These are phyloP conservation scores for Electrona antarctica DNA, from an alignment of 2,113 vertebrate species.

Conservation along the genomic window DNA sequence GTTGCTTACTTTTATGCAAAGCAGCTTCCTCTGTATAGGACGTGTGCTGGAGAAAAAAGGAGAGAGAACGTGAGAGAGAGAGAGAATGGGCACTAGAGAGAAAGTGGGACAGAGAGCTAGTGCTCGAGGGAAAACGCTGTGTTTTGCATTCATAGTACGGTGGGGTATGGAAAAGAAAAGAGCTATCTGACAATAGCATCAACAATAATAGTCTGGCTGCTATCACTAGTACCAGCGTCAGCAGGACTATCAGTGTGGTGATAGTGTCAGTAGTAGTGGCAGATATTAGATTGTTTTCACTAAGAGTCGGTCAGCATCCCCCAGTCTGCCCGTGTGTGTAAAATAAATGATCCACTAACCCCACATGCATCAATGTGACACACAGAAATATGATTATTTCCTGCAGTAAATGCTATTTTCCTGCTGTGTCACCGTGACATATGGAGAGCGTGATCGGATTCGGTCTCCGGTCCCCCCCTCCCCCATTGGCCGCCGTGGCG, in stretches of 20 bases:
- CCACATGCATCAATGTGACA: slow-evolving; percentile 27
- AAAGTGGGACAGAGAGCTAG: slow-evolving; percentile 36
- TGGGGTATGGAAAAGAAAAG: slow-evolving; percentile 44
- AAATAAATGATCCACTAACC: slow-evolving; percentile 23
- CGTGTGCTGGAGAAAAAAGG: slow-evolving; percentile 18
- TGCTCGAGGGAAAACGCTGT: slow-evolving; percentile 18
- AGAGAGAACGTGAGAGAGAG: slow-evolving; percentile 14
- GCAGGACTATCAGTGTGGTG: slow-evolving; percentile 20
- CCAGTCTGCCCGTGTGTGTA: slow-evolving; percentile 21
- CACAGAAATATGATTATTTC: slow-evolving; percentile 31
- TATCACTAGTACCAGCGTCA: slow-evolving; percentile 19
- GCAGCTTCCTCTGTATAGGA: slow-evolving; percentile 30
- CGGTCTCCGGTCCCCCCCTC: slow-evolving; percentile 27
- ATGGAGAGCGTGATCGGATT: slow-evolving; percentile 38
- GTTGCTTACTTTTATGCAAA: slow-evolving; percentile 58
- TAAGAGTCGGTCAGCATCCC: slow-evolving; percentile 29
- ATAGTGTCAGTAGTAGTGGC: slow-evolving; percentile 31
- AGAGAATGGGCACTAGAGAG: slow-evolving; percentile 13
- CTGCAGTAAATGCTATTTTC: slow-evolving; percentile 26
- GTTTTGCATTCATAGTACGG: slow-evolving; percentile 16
- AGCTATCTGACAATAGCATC: slow-evolving; percentile 44
- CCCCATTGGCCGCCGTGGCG: not conserved
- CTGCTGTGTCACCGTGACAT: slow-evolving; percentile 42
- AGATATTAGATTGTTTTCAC: slow-evolving; percentile 23
- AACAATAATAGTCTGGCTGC: slow-evolving; percentile 27